Conservation (phyloP, 1,140 invertebrate genomes). For the Conus betulinus region DNA sequence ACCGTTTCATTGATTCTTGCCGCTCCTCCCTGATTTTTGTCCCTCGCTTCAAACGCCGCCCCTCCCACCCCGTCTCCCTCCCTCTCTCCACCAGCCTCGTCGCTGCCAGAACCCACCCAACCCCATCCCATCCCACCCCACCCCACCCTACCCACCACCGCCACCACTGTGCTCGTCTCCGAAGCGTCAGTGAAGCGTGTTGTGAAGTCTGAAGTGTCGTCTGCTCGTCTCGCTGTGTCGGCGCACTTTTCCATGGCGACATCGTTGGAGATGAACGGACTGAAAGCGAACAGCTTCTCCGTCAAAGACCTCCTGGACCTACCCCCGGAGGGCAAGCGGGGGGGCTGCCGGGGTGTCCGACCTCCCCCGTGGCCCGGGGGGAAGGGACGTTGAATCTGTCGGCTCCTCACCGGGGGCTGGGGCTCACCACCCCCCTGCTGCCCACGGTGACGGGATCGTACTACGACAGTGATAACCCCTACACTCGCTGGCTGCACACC, state of each 20-base stretch:
- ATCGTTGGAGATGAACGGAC: slow-evolving; percentile 62
- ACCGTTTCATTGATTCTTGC: background rate
- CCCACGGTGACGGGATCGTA: slow-evolving; percentile 38
- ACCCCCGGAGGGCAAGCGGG: slow-evolving; percentile 43
- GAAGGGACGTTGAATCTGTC: slow-evolving; percentile 29
- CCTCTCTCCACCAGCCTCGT: background rate
- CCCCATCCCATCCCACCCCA: background rate
- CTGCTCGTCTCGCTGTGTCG: background rate
- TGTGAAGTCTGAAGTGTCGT: background rate
- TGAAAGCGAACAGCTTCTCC: slow-evolving; percentile 66
- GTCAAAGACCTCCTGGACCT: slow-evolving; percentile 72
- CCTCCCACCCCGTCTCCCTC: no score
- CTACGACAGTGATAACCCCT: slow-evolving; percentile 69
- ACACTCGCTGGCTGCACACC: slow-evolving; percentile 69
- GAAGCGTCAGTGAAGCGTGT: background rate
- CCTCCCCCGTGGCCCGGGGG: slow-evolving; percentile 6
- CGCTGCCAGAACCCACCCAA: background rate
- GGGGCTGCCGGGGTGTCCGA: slow-evolving; percentile 6
- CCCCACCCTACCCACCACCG: background rate
- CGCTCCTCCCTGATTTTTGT: background rate
- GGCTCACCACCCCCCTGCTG: background rate
- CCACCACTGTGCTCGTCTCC: background rate
- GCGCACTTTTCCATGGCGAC: slow-evolving; percentile 55
- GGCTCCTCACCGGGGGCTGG: background rate
- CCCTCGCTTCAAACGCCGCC: no score